These are phyloP conservation scores for Oegoconia quadripuncta DNA, from an alignment of 2,888 invertebrate genomes.

Conservation along the genomic window DNA sequence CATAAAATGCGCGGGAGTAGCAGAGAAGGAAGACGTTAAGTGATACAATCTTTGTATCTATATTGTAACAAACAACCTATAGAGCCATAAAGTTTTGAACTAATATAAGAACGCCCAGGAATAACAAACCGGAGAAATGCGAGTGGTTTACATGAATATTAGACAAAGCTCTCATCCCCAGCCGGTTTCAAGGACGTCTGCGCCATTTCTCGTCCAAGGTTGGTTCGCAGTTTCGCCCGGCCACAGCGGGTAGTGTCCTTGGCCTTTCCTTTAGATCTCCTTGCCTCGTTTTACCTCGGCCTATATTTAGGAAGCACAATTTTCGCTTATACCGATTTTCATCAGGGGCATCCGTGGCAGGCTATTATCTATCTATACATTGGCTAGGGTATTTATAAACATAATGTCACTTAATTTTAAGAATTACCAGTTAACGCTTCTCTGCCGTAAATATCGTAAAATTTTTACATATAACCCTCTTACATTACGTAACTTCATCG, in stretches of 20 bases:
- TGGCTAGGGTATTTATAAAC: no score
- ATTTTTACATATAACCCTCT: no score
- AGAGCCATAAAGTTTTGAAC: no score
- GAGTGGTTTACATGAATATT: background rate
- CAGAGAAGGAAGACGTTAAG: slow-evolving; percentile 1
- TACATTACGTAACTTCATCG: no score
- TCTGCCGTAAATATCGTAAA: no score
- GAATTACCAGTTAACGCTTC: no score
- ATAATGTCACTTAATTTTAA: no score
- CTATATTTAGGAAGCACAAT: slow-evolving; percentile 31
- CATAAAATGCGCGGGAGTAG: slow-evolving; percentile 12
- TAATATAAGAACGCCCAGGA: no score
- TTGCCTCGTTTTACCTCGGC: slow-evolving; percentile 25
- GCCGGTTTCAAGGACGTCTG: slow-evolving; percentile 37
- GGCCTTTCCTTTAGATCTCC: slow-evolving; percentile 37
- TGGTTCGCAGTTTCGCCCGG: slow-evolving; percentile 38
- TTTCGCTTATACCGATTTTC: background rate
- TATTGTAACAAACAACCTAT: no score
- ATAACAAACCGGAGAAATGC: no score
- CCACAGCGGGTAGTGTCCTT: slow-evolving; percentile 43
- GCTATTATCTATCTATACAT: background rate
- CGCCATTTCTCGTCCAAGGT: slow-evolving; percentile 45
- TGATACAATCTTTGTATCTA: no score
- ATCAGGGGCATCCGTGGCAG: background rate
- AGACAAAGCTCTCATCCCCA: background rate